phyloP scores from a whole-genome alignment of 2,113 vertebrate genomes.

The Engraulis encrasicolus region DNA sequence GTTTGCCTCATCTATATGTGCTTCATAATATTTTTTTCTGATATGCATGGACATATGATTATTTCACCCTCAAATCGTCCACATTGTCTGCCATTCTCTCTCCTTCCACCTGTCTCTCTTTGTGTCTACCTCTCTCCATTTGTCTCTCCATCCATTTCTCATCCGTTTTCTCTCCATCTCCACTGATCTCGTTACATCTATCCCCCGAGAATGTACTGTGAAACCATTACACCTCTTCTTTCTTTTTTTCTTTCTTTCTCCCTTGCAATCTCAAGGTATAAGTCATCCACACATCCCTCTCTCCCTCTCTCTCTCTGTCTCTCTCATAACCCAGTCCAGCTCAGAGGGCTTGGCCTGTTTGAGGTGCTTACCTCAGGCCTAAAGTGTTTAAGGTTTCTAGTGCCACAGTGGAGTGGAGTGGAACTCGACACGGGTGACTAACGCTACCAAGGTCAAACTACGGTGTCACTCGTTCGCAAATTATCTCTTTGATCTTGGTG shows the following conservation, averaged over 20 bases:
- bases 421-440: not conserved
- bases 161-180: no score
- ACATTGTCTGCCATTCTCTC: not conserved
- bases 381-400: not conserved
- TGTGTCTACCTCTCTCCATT: not conserved
- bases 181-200: not conserved
- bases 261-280: no score
- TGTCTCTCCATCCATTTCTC: no score
- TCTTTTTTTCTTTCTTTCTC: not conserved
- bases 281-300: not conserved
- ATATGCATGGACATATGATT: not conserved
- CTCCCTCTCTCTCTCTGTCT: not conserved
- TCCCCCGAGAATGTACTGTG: not conserved
- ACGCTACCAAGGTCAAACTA: not conserved
- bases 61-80: not conserved
- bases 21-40: not conserved
- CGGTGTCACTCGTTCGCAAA: slow-evolving; percentile 4
- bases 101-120: not conserved
- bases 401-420: not conserved
- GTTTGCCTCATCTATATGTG: not conserved
- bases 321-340: not conserved
- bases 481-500: not conserved
- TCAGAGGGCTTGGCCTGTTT: not conserved
- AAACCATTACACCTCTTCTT: not conserved
- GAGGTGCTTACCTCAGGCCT: not conserved